Percentiles rank a stretch among this genome's conserved stretches.
Conservation (phyloP, 2,797 vertebrate species). For the Rhinatrema bivittatum region DNA sequence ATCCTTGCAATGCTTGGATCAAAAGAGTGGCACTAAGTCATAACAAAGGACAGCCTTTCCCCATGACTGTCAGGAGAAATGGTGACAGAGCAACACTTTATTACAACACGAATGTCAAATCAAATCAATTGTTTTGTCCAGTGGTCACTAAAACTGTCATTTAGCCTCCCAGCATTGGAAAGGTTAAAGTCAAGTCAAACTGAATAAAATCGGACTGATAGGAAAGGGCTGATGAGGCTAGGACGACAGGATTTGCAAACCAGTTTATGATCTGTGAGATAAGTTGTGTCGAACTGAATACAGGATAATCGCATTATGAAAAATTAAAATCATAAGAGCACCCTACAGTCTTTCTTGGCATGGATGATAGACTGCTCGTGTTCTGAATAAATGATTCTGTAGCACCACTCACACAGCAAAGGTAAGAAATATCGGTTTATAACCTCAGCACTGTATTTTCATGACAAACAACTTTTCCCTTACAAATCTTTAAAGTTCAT, state of each 20-base stretch:
- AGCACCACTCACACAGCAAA: not conserved
- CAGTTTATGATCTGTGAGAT: slow-evolving; percentile 15
- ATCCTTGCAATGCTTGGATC: too few relatives aligned
- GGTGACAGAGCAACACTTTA: slow-evolving; percentile 6
- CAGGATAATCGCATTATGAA: slow-evolving; percentile 19
- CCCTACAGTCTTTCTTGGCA: not conserved
- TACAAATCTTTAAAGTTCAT: too few relatives aligned
- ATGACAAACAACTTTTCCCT: slow-evolving; percentile 6
- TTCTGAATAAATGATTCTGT: slow-evolving; percentile 6
- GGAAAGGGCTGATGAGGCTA: slow-evolving; percentile 34
- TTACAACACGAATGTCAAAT: slow-evolving; percentile 20
- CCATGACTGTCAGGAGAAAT: slow-evolving; percentile 9
- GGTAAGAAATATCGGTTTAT: slow-evolving; percentile 29
- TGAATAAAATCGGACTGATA: slow-evolving; percentile 26
- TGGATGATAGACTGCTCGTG: not conserved
- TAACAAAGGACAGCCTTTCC: slow-evolving; percentile 14
- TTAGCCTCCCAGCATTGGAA: slow-evolving; percentile 3
- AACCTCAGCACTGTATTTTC: slow-evolving; percentile 5
- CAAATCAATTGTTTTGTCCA: slow-evolving; percentile 26
- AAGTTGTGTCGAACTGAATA: slow-evolving; percentile 13
- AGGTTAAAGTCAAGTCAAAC: slow-evolving; percentile 5
- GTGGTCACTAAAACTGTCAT: slow-evolving; percentile 23
- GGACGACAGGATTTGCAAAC: slow-evolving; percentile 31
- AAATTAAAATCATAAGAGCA: slow-evolving; percentile 17
- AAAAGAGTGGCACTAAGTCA: too few relatives aligned